Evolutionary conservation across 2,113 vertebrate genomes (phyloP), one percentile per base, ranked within the genome.

Genomic region (Syrmaticus mikado): DNA sequence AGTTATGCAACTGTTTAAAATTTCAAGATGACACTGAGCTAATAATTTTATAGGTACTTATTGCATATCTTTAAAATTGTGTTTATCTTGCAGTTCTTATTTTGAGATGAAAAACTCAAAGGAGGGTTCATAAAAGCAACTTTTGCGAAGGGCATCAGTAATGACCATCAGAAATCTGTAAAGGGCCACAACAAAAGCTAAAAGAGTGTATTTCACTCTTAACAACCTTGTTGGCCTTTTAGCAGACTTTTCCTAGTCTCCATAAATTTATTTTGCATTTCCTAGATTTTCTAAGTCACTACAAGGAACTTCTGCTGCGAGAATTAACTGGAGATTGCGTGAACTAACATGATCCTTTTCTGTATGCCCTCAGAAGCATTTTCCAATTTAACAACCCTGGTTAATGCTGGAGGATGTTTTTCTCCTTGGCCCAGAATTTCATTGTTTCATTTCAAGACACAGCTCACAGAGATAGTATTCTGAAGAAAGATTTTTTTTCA

Each of bases 21-120:
- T 78, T 83, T 61, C 30, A 66, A 57, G 41, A 73, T 78, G 21
- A 84, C 25, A 55, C 4, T 5, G 32, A 75, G 28, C 17, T 61
- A 40, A 43, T 75, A 68, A 75, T 68, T 95, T 86, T 72, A 82
- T 68, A 68, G 43, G 20, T 91, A 21, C 11, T 89, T 85, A 74
- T 40, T 66, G 20, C n/a, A n/a, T 64, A 50, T 87, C 64, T 72
- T 48, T 11, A 4, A 38, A 67, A 50, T 32, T 38, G 2, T 14
- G 0, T 87, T 89, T 89, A 45, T 75, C 48, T 79, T 89, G 43
- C 53, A 79, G 32, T 64, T 40, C 61, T 64, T 66, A 40, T 65
- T 91, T 48, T 92, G 20, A 73, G 41, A 48, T 76, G 58, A 58
- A 94, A 89, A 85, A n/a, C 32, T 75, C 48, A 40, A 17, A 1